Evolutionary conservation across 2,797 vertebrate genomes (phyloP), one percentile per base, ranked within the genome.

Genomic region (Parambassis ranga): DNA sequence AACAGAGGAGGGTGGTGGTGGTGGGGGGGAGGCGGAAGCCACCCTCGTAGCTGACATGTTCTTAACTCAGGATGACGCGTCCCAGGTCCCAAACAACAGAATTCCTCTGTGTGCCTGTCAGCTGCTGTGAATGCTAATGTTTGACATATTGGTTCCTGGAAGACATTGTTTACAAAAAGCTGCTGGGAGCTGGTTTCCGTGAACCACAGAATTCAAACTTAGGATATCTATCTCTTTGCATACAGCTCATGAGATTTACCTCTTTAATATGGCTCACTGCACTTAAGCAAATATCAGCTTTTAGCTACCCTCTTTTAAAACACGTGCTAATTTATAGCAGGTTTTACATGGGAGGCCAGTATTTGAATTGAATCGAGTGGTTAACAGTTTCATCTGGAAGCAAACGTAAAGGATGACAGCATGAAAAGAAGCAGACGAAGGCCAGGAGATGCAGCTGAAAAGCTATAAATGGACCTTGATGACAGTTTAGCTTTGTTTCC

Each of bases 111-210:
- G 58, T 3, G 11, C 35, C n/a, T 42, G 51, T 66, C 73, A 38
- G 49, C 30, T 18, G 28, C 30, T 50, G 51, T 18, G 46, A 42
- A 60, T 56, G 73, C 43, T 73, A 62, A 71, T 78, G 82, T 86
- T 81, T 87, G 82, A 88, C 80, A 77, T 53, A 37, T 46, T 36
- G 53, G 32, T 55, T 76, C 47, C 80, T 74, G 66, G 32, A 49
- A 44, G 24, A 37, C 11, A 9, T 15, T 83, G 81, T 86, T 84
- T 71, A 83, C 65, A 67, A 10, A 50, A 47, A 48, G 33, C 66
- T 55, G 47, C 7, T 16, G 53, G 65, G 48, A 67, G 37, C 67
- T 24, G 37, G 9, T 24, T 47, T 49, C 59, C 67, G 46, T 38
- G 6, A n/a, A 35, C 27, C 10, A 67, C 49, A 51, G 3, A 13